Evolutionary conservation across 92 coral and sea anemone species (phyloP).

Genomic region (Porites cylindrica): DNA sequence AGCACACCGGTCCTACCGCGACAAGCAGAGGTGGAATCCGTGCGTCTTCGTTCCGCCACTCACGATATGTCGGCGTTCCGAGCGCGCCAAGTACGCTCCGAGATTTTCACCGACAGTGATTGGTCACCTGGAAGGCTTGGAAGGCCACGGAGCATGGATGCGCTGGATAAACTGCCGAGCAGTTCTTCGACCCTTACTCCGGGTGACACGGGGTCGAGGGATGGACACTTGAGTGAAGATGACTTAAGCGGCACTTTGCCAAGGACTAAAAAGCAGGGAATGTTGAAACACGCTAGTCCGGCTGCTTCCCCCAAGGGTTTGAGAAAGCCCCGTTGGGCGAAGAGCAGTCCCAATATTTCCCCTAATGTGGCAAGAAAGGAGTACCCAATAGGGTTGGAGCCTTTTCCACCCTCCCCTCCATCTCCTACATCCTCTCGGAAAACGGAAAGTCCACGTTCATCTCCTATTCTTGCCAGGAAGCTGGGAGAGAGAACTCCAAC

Average conservation of each 20-base stretch:
- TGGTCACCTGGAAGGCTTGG: conserved; percentile 60
- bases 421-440: conserved; percentile 36
- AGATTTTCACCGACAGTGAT: conserved; percentile 72
- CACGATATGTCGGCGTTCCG: conserved; percentile 86
- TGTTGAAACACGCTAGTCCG: conserved; percentile 41
- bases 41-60: conserved; percentile 56
- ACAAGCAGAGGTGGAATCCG: conserved; percentile 35
- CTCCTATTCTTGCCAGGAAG: conserved; percentile 41
- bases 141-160: conserved; percentile 86
- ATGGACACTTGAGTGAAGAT: conserved; percentile 17
- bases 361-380: conserved; percentile 49
- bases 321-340: conserved; percentile 55
- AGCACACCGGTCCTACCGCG: conserved; percentile 67
- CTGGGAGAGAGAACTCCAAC: conserved; percentile 27
- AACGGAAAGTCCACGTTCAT: conserved; percentile 51
- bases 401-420: conserved; percentile 44
- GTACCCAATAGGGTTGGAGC: conserved; percentile 7
- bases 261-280: conserved; percentile 16
- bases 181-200: conserved; percentile 64
- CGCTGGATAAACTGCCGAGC: conserved; percentile 68
- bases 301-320: conserved; percentile 64
- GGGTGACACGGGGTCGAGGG: conserved; percentile 39
- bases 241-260: neutral
- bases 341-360: conserved; percentile 74
- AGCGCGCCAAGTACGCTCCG: conserved; percentile 90